Percentiles rank a stretch among this genome's conserved stretches.
These are phyloP conservation scores for Gadopsis bispinosus DNA, from an alignment of 2,797 vertebrate genomes.

Conservation along the genomic window DNA sequence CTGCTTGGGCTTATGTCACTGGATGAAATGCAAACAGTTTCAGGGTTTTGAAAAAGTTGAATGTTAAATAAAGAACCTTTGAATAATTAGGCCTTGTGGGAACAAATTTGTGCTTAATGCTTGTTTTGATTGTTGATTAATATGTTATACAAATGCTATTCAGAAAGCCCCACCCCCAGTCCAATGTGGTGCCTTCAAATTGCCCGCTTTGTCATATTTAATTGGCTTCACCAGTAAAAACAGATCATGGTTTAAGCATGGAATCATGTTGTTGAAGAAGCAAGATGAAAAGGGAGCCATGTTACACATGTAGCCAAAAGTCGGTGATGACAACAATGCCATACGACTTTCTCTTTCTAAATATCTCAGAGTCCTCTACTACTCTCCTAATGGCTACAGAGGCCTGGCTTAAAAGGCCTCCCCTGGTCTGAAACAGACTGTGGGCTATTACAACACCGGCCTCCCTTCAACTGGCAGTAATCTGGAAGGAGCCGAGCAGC, in stretches of 20 bases:
- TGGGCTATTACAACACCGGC: conserved; percentile 66
- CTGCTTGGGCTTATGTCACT: background rate
- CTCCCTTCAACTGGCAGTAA: conserved; percentile 74
- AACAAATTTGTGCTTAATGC: background rate
- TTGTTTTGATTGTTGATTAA: background rate
- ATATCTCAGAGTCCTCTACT: conserved; percentile 35
- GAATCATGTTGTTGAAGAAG: background rate
- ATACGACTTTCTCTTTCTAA: conserved; percentile 23
- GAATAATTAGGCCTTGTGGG: background rate
- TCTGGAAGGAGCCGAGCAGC: conserved; percentile 61
- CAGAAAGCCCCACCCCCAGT: background rate
- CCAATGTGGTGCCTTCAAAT: background rate
- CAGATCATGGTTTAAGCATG: background rate
- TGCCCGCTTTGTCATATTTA: background rate
- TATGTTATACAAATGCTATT: background rate
- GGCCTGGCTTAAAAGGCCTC: conserved; percentile 60
- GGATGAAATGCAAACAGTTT: background rate
- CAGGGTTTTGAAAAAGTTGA: background rate
- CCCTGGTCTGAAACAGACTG: conserved; percentile 60
- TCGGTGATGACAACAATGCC: conserved; percentile 8
- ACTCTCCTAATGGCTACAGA: conserved; percentile 53
- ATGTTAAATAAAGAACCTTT: background rate
- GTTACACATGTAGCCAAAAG: conserved; percentile 9
- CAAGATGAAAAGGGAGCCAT: background rate
- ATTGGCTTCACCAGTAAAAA: background rate